Conservation (phyloP, 2,888 invertebrate genomes). For the Netelia fuscicornis region DNA sequence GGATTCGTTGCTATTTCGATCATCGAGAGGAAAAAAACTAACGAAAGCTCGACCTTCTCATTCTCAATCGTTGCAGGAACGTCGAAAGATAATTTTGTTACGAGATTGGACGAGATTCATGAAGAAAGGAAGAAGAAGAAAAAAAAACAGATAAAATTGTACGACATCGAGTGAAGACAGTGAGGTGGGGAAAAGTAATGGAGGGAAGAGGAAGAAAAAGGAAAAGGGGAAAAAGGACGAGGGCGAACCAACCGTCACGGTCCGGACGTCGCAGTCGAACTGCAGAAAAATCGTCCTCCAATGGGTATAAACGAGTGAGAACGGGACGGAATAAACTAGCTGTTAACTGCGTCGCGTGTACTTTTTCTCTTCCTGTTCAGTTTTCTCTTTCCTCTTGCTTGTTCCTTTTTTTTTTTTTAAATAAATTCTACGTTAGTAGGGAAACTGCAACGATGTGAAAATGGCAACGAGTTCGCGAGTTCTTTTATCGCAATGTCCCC, state of each 20-base stretch:
- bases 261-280: conserved; percentile 42
- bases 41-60: conserved; percentile 68
- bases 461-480: conserved; percentile 46
- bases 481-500: conserved; percentile 42
- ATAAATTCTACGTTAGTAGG: conserved; percentile 38
- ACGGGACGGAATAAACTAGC: conserved; percentile 58
- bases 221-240: conserved; percentile 12
- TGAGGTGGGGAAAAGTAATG: conserved; percentile 42
- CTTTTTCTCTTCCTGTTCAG: neutral
- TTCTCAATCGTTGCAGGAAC: conserved; percentile 17
- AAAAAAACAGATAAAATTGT: conserved; percentile 6
- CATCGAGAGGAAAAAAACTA: conserved; percentile 30
- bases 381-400: neutral
- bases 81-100: conserved; percentile 72
- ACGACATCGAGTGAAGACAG: conserved; percentile 35
- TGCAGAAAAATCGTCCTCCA: conserved; percentile 57
- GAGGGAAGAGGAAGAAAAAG: conserved; percentile 24
- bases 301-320: conserved; percentile 18
- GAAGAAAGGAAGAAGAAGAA: conserved; percentile 12
- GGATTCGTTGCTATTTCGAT: conserved; percentile 55
- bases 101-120: conserved; percentile 55
- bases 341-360: conserved; percentile 58
- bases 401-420: conserved; percentile 13
- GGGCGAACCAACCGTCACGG: conserved; percentile 29
- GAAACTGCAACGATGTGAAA: conserved; percentile 35